These are phyloP conservation scores for Capitulum mitella DNA, from an alignment of 2,888 invertebrate genomes.

Conservation along the genomic window DNA sequence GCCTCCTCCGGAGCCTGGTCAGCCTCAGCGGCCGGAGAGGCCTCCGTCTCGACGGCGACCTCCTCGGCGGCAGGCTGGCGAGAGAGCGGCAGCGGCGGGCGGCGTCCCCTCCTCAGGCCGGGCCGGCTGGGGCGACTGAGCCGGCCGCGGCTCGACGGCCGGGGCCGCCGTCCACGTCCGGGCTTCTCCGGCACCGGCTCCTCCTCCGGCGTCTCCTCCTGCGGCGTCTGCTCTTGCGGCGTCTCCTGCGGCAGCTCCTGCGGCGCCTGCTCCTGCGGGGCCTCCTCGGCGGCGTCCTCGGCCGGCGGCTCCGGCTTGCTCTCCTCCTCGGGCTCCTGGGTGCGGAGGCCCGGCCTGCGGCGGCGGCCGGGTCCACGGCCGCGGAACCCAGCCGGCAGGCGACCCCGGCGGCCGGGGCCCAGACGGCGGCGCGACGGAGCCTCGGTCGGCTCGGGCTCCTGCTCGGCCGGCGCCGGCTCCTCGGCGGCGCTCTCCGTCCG, in stretches of 20 bases:
- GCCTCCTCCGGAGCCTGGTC: not conserved
- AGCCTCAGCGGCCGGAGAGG: not conserved
- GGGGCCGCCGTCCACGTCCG: not conserved
- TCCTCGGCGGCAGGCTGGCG: not conserved
- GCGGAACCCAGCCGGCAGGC: not conserved
- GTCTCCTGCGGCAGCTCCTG: not conserved
- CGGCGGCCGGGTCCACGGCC: not conserved
- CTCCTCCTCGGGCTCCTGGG: not conserved
- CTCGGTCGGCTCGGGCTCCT: not conserved
- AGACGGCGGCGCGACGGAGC: not conserved
- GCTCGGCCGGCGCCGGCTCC: slow-evolving; percentile 43
- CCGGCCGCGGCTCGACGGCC: not conserved
- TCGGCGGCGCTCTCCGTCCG: slow-evolving; percentile 61
- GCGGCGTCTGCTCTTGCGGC: too few species aligned
- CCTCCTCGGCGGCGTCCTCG: not conserved
- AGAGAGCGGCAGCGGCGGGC: not conserved
- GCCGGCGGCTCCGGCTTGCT: not conserved
- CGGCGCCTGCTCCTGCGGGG: not conserved
- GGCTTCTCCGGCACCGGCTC: not conserved
- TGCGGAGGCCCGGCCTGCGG: too few species aligned
- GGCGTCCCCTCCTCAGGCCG: not conserved
- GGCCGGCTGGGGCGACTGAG: not conserved
- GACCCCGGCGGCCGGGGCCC: not conserved
- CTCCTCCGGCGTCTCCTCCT: not conserved
- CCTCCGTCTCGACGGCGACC: not conserved